Conservation (phyloP, 2,113 vertebrate species). For the Macrotus californicus region DNA sequence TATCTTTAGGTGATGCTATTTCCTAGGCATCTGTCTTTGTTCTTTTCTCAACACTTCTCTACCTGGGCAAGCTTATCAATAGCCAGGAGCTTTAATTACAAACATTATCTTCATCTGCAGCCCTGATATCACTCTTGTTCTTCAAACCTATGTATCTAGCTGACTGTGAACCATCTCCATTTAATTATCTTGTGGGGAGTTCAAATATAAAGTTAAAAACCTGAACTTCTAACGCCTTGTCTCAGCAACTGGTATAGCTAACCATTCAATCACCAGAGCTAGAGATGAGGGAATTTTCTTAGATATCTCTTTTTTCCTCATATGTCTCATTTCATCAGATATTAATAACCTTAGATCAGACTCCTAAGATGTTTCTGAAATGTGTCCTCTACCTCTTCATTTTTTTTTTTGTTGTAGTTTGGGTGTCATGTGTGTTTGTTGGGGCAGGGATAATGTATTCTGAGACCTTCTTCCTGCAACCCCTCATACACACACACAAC, state of each 20-base stretch:
- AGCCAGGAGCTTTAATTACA: not conserved
- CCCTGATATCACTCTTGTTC: not conserved
- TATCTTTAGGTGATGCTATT: not conserved
- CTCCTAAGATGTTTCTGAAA: not conserved
- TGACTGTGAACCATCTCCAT: not conserved
- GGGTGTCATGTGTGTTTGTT: not conserved
- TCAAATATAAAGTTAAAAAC: not conserved
- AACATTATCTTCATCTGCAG: not conserved
- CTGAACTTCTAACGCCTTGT: not conserved
- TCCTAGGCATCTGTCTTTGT: constrained; percentile 25
- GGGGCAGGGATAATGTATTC: not conserved
- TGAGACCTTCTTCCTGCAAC: not conserved
- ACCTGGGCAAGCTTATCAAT: not conserved
- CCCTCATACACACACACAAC: not conserved
- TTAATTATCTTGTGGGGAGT: not conserved
- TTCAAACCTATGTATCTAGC: not conserved
- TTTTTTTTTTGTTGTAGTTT: not conserved
- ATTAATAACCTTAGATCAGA: not conserved
- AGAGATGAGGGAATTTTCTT: not conserved
- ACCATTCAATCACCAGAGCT: not conserved
- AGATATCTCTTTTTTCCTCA: not conserved
- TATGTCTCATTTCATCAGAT: not conserved
- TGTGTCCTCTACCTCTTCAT: not conserved
- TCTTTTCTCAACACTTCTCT: not conserved
- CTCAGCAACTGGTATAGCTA: not conserved